Base-by-base conservation (phyloP, 2,888 invertebrate species). In the Panopea generosa region DNA sequence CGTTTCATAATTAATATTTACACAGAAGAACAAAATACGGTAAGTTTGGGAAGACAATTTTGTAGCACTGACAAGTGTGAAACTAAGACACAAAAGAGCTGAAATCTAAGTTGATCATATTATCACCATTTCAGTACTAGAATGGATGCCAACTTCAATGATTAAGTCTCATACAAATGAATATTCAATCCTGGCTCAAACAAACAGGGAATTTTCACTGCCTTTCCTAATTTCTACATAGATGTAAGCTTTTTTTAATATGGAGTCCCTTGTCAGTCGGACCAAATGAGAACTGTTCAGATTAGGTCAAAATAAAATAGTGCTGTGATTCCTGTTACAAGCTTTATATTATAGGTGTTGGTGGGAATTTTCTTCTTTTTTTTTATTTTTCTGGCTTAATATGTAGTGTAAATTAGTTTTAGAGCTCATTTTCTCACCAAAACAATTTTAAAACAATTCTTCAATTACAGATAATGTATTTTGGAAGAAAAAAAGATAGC, bases 81-180 rank as follows among this genome's bases (percentile, higher is more conserved):
- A 78, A 68, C 71, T 20, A 49, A 65, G 71, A 72, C 60, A 78
- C 74, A 57, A 22, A 67, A 74, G 74, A 73, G 67, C 78, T 78
- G 78, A 78, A 78, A 78, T 78, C 66, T 65, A 74, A 74, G 63
- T 22, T 70, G 18, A 53, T 72, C 60, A 56, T 29, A 43, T 29
- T 57, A 52, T 26, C 53, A 59, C 7, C 27, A 77, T 78, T 78
- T 78, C 73, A 78, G 78, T 47, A 59, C 71, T 74, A 67, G 63
- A 78, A 78, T 78, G 78, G 78, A 78, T 78, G 78, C 78, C 78
- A 65, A 16, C 9, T 43, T 16, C 6, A 27, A 26, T 26, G 52
- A 49, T 59, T 29, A 55, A 49, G 55, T 27, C 16, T 61, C 26
- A 50, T 52, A n/a, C 40, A n/a, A 47, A 70, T 59, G 73, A 63